Conservation (phyloP, 2,888 invertebrate species). For the Ornithoptera priamus region DNA sequence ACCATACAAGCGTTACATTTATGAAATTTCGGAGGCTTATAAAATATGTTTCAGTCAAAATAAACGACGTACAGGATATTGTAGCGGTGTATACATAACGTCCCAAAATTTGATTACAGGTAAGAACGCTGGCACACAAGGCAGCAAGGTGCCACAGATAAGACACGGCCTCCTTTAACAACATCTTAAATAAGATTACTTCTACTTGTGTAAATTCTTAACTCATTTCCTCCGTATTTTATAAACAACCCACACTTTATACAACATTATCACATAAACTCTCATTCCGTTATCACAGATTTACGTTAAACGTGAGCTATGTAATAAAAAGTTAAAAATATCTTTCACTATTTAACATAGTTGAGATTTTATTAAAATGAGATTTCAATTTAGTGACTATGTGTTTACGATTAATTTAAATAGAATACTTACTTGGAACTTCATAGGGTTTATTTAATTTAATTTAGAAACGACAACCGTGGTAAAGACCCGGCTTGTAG, state of each 20-base stretch:
- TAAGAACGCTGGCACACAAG: constrained; percentile 3
- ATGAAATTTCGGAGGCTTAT: neutral
- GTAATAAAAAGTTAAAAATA: too few species aligned
- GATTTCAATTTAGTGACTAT: neutral
- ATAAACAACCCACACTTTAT: neutral
- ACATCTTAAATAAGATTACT: constrained; percentile 6
- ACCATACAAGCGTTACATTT: neutral
- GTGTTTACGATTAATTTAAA: constrained; percentile 13
- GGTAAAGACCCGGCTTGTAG: constrained; percentile 23
- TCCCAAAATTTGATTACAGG: constrained; percentile 6
- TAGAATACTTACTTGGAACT: constrained; percentile 14
- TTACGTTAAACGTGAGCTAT: too few species aligned
- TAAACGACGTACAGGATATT: neutral
- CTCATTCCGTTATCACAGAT: neutral
- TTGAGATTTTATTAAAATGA: neutral
- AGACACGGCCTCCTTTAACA: constrained; percentile 9
- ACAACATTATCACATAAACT: neutral
- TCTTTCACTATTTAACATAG: neutral
- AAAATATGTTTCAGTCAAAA: constrained; percentile 1
- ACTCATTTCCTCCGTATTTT: constrained; percentile 1
- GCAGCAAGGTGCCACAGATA: constrained; percentile 4
- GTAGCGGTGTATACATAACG: neutral
- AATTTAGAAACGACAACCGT: constrained; percentile 24
- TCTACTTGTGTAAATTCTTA: neutral
- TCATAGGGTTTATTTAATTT: constrained; percentile 23